These are phyloP conservation scores for Xiphydria camelus DNA, from an alignment of 2,888 invertebrate genomes.

Conservation along the genomic window DNA sequence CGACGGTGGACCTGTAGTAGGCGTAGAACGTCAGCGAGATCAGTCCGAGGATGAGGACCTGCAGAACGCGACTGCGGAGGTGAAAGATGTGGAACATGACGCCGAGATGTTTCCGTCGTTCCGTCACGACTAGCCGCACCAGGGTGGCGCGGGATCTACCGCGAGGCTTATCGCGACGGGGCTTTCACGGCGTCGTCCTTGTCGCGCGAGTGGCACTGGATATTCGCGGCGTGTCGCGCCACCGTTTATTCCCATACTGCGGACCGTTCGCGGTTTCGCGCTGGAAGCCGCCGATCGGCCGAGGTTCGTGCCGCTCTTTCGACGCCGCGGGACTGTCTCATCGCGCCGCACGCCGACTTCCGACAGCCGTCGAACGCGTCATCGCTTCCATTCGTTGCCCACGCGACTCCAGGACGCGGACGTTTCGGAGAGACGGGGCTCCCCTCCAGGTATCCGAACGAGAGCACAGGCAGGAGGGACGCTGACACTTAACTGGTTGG, in stretches of 20 bases:
- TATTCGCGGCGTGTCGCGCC: not conserved
- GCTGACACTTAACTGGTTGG: not conserved
- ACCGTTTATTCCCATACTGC: slow-evolving; percentile 27
- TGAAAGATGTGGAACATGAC: slow-evolving; percentile 41
- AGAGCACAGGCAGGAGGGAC: not conserved
- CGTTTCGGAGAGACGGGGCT: too few relatives aligned
- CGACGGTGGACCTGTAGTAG: slow-evolving; percentile 46
- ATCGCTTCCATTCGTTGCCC: slow-evolving; percentile 6
- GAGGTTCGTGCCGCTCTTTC: not conserved
- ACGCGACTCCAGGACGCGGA: too few relatives aligned
- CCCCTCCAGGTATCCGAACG: too few relatives aligned
- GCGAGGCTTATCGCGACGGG: too few relatives aligned
- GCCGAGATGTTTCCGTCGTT: slow-evolving; percentile 5
- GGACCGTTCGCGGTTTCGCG: not conserved
- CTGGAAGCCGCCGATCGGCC: not conserved
- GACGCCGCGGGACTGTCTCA: not conserved
- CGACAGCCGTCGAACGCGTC: slow-evolving; percentile 9
- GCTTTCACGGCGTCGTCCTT: too few relatives aligned
- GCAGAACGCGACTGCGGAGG: slow-evolving; percentile 46
- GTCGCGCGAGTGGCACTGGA: too few relatives aligned
- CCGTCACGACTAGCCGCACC: too few relatives aligned
- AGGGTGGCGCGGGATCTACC: too few relatives aligned
- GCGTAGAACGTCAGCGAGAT: slow-evolving; percentile 48
- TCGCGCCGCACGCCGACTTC: slow-evolving; percentile 5
- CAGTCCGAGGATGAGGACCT: slow-evolving; percentile 46